Evolutionary conservation across 2,797 vertebrate genomes (phyloP), one percentile per base, ranked within the genome.

Genomic region (Luscinia megarhynchos): DNA sequence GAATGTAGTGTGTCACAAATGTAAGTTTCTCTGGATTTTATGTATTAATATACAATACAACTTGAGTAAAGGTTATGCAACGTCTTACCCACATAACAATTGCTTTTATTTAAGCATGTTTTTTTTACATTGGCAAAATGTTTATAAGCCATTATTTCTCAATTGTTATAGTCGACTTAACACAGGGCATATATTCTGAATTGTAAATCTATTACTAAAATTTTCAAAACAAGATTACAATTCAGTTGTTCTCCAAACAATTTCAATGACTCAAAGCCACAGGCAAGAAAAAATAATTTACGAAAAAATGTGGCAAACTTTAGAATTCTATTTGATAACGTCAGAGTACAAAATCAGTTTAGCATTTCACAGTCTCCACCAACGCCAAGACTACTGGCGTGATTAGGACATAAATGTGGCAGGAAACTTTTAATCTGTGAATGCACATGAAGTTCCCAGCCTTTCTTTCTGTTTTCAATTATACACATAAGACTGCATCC

Each of bases 331-430:
- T 78, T 86, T 80, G 51, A 38, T 63, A 76, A 80, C 5, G 15
- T 87, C 29, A 38, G 27, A 88, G 8, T 75, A 61, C 24, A 64
- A 77, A 74, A 64, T 59, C 66, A 77, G 8, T 84, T 75, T 51
- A 84, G 6, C 6, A 36, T 62, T 86, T 66, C 40, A 64, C 11
- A 20, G 13, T 41, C 18, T 72, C 10, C 21, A 77, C 21, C 30
- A 72, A 36, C 0, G 0, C 10, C 62, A 36, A 79, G 59, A 84
- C 6, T 38, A 24, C 14, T 0, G 0, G 16, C 70, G 22, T 58
- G 51, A 73, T 76, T 43, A 45, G 20, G 48, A 89, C 75, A 62
- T 27, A 66, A 22, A 9, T 58, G 10, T 54, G 32, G 29, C 18
- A 77, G 27, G 18, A 89, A 73, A 73, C 8, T 69, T 84, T 40